phyloP scores from a whole-genome alignment of 2,113 vertebrate species.

The Brachyhypopomus gauderio region DNA sequence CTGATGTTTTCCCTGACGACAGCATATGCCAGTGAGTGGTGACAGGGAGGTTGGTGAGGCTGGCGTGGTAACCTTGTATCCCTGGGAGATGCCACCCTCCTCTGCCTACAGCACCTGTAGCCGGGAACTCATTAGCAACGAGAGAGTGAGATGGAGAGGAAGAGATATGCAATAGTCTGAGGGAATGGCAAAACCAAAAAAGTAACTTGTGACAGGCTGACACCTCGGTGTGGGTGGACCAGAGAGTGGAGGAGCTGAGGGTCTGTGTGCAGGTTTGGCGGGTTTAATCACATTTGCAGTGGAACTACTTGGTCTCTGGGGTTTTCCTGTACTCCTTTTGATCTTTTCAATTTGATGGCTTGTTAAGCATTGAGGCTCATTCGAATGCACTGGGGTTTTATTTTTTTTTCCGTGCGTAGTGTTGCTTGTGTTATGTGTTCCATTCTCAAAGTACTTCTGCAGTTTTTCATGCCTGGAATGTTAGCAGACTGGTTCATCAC shows the following conservation, averaged over 20 bases:
- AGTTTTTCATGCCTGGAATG: neutral
- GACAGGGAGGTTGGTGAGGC: constrained; percentile 13
- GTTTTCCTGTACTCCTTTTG: constrained; percentile 41
- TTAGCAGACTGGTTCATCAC: neutral
- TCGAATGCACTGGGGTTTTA: neutral
- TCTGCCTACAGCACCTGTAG: neutral
- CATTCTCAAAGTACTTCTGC: neutral
- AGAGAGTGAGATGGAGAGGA: neutral
- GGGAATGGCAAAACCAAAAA: constrained; percentile 43
- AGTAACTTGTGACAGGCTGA: constrained; percentile 35
- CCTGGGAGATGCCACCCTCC: constrained; percentile 26
- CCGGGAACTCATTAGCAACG: constrained; percentile 43
- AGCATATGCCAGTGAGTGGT: constrained; percentile 24
- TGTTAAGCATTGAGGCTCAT: constrained; percentile 23
- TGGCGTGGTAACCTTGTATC: constrained; percentile 32
- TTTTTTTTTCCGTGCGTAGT: neutral
- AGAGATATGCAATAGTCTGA: constrained; percentile 1
- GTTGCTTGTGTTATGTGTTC: neutral
- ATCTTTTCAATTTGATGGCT: constrained; percentile 18
- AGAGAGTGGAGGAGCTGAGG: neutral
- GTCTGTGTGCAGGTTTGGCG: constrained; percentile 31
- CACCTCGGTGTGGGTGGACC: constrained; percentile 11
- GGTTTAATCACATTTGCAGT: constrained; percentile 21
- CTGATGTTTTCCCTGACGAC: constrained; percentile 33
- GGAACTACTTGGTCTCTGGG: constrained; percentile 24